Conservation (phyloP, 2,797 vertebrate genomes). For the Austrolebias charrua region DNA sequence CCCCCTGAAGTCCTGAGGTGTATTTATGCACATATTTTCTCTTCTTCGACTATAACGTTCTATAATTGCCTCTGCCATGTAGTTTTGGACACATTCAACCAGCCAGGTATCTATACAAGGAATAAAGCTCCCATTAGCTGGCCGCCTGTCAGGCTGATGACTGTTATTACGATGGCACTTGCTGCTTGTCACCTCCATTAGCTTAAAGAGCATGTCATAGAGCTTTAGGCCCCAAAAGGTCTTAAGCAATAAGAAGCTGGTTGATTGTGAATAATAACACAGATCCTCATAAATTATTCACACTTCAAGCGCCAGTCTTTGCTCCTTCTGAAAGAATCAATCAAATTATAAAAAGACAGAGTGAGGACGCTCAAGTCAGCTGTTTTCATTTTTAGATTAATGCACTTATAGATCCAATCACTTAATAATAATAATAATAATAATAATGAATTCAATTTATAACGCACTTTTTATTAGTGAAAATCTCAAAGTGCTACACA, state of each 20-base stretch:
- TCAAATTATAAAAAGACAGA: conserved; percentile 20
- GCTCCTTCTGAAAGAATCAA: neutral
- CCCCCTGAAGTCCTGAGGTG: conserved; percentile 2
- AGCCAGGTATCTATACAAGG: conserved; percentile 22
- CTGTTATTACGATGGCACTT: conserved; percentile 43
- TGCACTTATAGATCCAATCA: conserved; percentile 33
- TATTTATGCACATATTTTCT: conserved; percentile 29
- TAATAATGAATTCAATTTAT: too few species aligned
- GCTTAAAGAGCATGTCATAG: conserved; percentile 17
- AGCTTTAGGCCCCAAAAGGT: conserved; percentile 19
- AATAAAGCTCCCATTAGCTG: conserved; percentile 40
- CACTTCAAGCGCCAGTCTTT: neutral
- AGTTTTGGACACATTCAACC: conserved; percentile 34
- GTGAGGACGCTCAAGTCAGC: conserved; percentile 15
- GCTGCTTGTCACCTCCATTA: conserved; percentile 44
- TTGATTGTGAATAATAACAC: conserved; percentile 21
- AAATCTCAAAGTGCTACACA: too few species aligned
- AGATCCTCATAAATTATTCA: conserved; percentile 34
- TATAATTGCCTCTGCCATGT: conserved; percentile 48
- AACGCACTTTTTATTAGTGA: too few species aligned
- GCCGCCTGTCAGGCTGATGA: conserved; percentile 49
- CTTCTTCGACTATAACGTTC: conserved; percentile 16
- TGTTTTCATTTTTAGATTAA: conserved; percentile 18
- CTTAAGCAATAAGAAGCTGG: conserved; percentile 10
- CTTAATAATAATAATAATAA: too few species aligned